phyloP scores from a whole-genome alignment of 2,113 vertebrate genomes.

The Raja brachyura region DNA sequence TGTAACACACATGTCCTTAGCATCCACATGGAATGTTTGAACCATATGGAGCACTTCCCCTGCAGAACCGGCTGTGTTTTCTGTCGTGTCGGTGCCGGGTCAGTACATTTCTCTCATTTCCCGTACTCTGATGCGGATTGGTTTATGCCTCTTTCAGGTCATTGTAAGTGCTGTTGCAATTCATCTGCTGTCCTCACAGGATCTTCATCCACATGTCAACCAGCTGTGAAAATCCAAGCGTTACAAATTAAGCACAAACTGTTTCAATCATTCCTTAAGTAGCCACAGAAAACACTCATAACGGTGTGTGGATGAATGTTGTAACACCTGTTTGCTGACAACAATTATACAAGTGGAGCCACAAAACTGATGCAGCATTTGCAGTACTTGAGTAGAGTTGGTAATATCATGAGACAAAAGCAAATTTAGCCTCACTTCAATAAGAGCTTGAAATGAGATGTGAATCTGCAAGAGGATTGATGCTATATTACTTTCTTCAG shows the following conservation, averaged over 20 bases:
- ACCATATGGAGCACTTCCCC: conserved; percentile 26
- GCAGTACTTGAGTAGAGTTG: neutral
- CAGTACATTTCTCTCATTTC: neutral
- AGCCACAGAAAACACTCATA: neutral
- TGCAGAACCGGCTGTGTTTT: conserved; percentile 3
- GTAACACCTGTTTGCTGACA: neutral
- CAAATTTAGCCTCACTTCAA: neutral
- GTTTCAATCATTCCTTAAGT: neutral
- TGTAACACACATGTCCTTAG: conserved; percentile 26
- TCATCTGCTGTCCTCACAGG: neutral
- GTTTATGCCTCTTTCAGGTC: conserved; percentile 16
- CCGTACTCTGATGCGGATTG: neutral
- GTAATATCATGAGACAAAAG: neutral
- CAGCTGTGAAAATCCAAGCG: neutral
- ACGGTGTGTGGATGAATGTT: neutral
- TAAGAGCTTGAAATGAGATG: neutral
- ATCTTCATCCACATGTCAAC: neutral
- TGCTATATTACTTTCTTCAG: neutral
- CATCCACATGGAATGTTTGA: conserved; percentile 20
- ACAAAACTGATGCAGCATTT: neutral
- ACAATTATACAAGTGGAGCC: no score
- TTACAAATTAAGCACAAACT: conserved; percentile 11
- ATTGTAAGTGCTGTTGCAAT: neutral
- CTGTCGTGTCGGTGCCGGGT: neutral
- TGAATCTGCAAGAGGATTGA: neutral